Evolutionary conservation across 2,888 invertebrate genomes (phyloP).

Genomic region (Mycalesis mineus): DNA sequence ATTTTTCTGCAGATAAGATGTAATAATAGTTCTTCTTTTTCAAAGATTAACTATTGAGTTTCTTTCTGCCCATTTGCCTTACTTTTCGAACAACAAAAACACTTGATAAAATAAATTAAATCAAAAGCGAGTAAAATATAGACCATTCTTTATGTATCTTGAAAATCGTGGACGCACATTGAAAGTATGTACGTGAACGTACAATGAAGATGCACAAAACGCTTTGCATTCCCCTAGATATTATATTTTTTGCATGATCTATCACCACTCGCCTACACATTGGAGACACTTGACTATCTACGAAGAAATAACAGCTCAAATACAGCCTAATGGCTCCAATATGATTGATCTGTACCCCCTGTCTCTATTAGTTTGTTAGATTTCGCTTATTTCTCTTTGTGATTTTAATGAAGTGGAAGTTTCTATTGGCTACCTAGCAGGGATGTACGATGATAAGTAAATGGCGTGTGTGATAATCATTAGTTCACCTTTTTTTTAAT

Average conservation of each 20-base stretch:
- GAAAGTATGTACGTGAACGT: too few species aligned
- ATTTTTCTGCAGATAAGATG: too few species aligned
- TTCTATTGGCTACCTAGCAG: not conserved
- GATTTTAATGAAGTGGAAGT: not conserved
- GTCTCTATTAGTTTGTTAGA: not conserved
- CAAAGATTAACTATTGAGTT: too few species aligned
- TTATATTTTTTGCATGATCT: not conserved
- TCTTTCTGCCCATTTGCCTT: too few species aligned
- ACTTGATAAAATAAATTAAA: too few species aligned
- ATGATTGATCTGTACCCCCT: not conserved
- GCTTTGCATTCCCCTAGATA: not conserved
- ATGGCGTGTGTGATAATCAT: not conserved
- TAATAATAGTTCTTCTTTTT: too few species aligned
- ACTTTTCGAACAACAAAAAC: too few species aligned
- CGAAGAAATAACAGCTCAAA: not conserved
- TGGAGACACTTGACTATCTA: not conserved
- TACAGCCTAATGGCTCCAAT: slow-evolving; percentile 4
- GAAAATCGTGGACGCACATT: too few species aligned
- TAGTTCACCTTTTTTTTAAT: not conserved
- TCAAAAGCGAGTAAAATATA: too few species aligned
- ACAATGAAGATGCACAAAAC: not conserved
- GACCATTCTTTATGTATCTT: too few species aligned
- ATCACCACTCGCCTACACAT: not conserved
- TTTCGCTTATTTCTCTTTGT: not conserved
- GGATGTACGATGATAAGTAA: not conserved